Evolutionary conservation across 2,888 invertebrate genomes (phyloP), one percentile per base, ranked within the genome.

Genomic region (Drosophila fungiperda): DNA sequence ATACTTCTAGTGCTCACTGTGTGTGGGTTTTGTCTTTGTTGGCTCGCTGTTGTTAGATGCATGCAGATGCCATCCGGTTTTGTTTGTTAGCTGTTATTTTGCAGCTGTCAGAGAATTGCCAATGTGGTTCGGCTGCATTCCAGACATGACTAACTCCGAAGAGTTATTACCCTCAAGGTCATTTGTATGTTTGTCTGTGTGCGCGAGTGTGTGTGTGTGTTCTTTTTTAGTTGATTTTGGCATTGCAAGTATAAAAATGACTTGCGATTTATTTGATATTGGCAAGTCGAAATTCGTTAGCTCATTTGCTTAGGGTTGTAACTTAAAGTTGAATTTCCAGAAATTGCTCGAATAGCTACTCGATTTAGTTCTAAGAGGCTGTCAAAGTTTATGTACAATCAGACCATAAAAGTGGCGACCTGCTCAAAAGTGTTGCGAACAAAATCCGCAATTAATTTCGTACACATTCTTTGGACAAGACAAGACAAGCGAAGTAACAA

Each of bases 131-230:
- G 74, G 80, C 82, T 84, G 84, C 87, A 87, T 87, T 87, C 87
- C 87, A 73, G 71, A 53, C 87, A 87, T 87, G 90, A 90, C 87
- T 87, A 89, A 87, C 67, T 67, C 35, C 69, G 35, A 69, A 80
- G 82, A 90, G 89, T 90, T 87, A 87, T 87, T 87, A 87, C 87
- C 90, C 90, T 83, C 87, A 87, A 87, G 87, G 87, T 87, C 87
- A 89, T 77, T 55, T 67, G 62, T 76, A 26, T 45, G 15, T 15
- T 45, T 45, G 45, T 20, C 20, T 20, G 20, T 11, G n/a, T 40
- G 45, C 7, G 36, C 36, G 7, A 36, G 59, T 82, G 12, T 29
- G 38, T n/a, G 59, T 26, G 23, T 26, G 38, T 73, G 20, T 50
- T 60, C 29, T 62, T 55, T 45, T 64, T 64, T 2, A 45, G 23